Evolutionary conservation across 1,140 invertebrate species (phyloP).

Genomic region (Acromyrmex echinatior): DNA sequence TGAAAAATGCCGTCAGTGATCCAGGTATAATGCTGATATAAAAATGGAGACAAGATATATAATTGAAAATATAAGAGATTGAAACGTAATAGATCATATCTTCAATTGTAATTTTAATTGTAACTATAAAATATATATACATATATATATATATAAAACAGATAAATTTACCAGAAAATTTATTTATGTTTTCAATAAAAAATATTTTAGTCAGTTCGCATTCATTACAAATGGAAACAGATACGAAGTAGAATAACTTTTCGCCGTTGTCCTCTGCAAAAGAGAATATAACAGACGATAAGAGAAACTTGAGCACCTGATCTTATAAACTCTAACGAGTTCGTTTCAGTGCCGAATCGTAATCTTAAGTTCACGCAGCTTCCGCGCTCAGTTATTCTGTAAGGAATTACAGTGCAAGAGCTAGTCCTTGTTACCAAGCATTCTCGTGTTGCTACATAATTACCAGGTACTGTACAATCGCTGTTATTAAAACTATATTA

Average conservation of each 20-base stretch:
- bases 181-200: background rate
- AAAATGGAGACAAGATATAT: background rate
- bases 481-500: slow-evolving; percentile 72
- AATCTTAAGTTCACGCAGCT: slow-evolving; percentile 71
- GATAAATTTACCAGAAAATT: background rate
- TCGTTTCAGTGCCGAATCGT: slow-evolving; percentile 62
- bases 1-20: background rate
- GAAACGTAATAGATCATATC: background rate
- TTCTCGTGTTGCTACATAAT: slow-evolving; percentile 72
- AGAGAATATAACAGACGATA: slow-evolving; percentile 10
- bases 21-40: background rate
- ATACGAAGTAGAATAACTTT: background rate
- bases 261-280: background rate
- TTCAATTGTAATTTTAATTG: background rate
- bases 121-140: background rate
- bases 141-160: too few relatives aligned
- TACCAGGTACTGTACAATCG: slow-evolving; percentile 62
- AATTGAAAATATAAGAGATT: background rate
- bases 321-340: slow-evolving; percentile 62
- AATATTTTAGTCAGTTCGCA: background rate
- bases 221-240: background rate
- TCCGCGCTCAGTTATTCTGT: slow-evolving; percentile 61
- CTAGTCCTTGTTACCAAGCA: slow-evolving; percentile 63
- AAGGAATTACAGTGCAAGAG: slow-evolving; percentile 58
- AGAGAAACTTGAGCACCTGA: slow-evolving; percentile 45